phyloP scores from a whole-genome alignment of 2,797 vertebrate genomes.

The Malacoctenus gilli region DNA sequence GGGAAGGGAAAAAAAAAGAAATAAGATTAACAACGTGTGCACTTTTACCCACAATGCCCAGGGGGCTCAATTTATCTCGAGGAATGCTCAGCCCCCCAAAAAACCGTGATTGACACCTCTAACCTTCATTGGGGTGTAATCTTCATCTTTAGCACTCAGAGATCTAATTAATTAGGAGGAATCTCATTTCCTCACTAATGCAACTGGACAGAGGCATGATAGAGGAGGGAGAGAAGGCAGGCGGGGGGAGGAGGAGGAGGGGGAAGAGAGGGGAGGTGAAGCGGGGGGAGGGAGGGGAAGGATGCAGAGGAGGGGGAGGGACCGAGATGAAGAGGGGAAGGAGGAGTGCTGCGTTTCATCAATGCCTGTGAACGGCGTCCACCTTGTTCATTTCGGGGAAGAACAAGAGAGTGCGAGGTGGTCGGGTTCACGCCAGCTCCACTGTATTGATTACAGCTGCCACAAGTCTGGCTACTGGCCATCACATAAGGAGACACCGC shows the following conservation, averaged over 20 bases:
- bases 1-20: neutral
- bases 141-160: constrained; percentile 83
- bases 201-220: constrained; percentile 81
- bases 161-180: constrained; percentile 86
- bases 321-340: constrained; percentile 23
- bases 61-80: constrained; percentile 78
- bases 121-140: constrained; percentile 85
- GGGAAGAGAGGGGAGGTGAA: constrained; percentile 33
- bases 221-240: constrained; percentile 56
- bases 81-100: constrained; percentile 52
- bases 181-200: constrained; percentile 87
- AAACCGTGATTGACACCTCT: constrained; percentile 79
- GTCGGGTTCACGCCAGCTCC: constrained; percentile 54
- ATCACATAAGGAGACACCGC: constrained; percentile 42
- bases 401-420: constrained; percentile 57
- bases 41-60: constrained; percentile 70
- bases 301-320: no score
- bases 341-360: constrained; percentile 53
- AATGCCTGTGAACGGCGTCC: constrained; percentile 55
- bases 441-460: constrained; percentile 67
- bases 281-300: constrained; percentile 12
- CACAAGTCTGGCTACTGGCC: constrained; percentile 51
- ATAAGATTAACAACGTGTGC: constrained; percentile 73
- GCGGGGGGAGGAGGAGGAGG: constrained; percentile 11
- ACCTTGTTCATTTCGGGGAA: constrained; percentile 64